Evolutionary conservation across 2,888 invertebrate species (phyloP).

Genomic region (Clunio marinus): DNA sequence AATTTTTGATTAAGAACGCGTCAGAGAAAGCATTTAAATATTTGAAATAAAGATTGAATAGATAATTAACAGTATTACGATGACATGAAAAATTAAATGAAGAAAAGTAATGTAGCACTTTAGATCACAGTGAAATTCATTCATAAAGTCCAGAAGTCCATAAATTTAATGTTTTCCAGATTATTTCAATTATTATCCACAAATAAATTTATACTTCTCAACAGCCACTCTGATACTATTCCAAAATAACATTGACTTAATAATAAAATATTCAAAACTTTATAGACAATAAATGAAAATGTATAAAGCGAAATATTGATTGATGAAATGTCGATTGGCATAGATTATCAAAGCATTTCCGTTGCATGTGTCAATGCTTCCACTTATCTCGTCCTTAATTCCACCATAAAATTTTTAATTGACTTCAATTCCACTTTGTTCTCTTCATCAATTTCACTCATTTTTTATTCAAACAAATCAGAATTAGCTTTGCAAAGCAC

Average conservation of each 20-base stretch:
- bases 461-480: background rate
- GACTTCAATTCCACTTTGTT: background rate
- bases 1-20: too few species aligned
- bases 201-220: background rate
- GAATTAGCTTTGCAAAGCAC: background rate
- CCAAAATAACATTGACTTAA: background rate
- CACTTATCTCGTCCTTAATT: background rate
- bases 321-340: background rate
- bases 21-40: too few species aligned
- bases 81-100: too few species aligned
- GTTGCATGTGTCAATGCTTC: background rate
- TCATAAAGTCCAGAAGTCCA: background rate
- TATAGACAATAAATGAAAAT: conserved; percentile 6
- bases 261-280: background rate
- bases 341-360: too few species aligned
- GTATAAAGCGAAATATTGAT: background rate
- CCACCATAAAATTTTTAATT: background rate
- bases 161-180: background rate
- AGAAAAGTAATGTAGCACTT: background rate
- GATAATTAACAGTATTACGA: too few species aligned
- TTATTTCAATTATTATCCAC: background rate
- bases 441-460: background rate
- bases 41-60: too few species aligned
- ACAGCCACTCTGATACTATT: too few species aligned
- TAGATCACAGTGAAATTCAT: conserved; percentile 2